These are phyloP conservation scores for Stenodera caucasica DNA, from an alignment of 2,888 invertebrate species.

Conservation along the genomic window DNA sequence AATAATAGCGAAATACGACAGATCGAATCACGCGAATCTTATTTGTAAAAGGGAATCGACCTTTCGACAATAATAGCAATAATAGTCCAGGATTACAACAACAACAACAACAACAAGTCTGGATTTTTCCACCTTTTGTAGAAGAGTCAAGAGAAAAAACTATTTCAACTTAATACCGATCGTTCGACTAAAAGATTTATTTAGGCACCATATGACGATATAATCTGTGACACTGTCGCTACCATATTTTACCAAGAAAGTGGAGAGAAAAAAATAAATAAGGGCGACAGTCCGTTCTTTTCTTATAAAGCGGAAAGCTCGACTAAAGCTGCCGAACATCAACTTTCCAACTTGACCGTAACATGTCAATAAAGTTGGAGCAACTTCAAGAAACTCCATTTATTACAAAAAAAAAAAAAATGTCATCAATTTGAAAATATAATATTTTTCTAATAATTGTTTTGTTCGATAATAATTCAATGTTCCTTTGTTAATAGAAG, in stretches of 20 bases:
- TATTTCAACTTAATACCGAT: neutral
- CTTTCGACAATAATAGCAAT: neutral
- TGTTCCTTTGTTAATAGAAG: neutral
- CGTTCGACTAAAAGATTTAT: conserved; percentile 1
- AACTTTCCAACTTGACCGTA: conserved; percentile 1
- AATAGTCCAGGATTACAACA: neutral
- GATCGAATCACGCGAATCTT: conserved; percentile 2
- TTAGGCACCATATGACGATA: conserved; percentile 4
- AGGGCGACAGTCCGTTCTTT: neutral
- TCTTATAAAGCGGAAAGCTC: neutral
- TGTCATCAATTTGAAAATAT: neutral
- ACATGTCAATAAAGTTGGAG: conserved; percentile 1
- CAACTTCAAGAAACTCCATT: neutral
- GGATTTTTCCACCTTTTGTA: neutral
- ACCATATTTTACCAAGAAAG: neutral
- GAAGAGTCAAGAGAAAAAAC: neutral
- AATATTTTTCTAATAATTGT: neutral
- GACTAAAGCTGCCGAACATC: neutral
- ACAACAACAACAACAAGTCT: neutral
- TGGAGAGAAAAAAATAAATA: neutral
- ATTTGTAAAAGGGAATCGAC: conserved; percentile 2
- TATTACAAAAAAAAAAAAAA: neutral
- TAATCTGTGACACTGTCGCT: conserved; percentile 3
- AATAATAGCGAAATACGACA: neutral
- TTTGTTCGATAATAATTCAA: neutral